These are phyloP conservation scores for Aldabrachelys gigantea DNA, from an alignment of 2,113 vertebrate species.

Conservation along the genomic window DNA sequence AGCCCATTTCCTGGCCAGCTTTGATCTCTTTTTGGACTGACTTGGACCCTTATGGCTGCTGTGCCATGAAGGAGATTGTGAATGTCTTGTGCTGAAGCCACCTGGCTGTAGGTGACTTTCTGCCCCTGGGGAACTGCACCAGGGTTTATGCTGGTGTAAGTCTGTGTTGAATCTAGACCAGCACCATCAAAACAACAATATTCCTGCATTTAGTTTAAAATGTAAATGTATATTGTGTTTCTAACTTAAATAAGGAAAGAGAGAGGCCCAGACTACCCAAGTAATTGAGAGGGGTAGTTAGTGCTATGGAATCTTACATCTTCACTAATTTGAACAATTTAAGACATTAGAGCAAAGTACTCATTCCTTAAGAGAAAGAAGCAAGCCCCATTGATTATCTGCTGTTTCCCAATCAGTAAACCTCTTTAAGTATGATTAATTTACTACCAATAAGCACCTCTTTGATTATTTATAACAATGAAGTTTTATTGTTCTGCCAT, in stretches of 20 bases:
- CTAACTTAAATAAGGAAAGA: conserved; percentile 56
- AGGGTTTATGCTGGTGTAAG: neutral
- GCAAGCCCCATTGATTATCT: neutral
- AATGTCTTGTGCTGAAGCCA: neutral
- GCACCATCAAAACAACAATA: too few relatives aligned
- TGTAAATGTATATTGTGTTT: conserved; percentile 14
- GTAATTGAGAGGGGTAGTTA: neutral
- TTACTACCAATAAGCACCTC: neutral
- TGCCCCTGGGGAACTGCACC: neutral
- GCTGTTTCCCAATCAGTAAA: neutral
- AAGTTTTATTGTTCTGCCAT: too few relatives aligned
- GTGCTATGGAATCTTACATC: conserved; percentile 36
- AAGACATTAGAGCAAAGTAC: neutral
- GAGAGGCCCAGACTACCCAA: conserved; percentile 46
- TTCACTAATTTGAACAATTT: neutral
- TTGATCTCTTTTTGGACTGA: neutral
- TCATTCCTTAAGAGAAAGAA: neutral
- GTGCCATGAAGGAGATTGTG: neutral
- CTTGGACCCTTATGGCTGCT: too few relatives aligned
- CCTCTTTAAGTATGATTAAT: neutral
- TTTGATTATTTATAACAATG: neutral
- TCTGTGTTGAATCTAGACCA: neutral
- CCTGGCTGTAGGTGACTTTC: neutral
- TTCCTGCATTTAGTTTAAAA: conserved; percentile 10
- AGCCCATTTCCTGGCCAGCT: neutral